A percentile compares a stretch with the other conserved stretches of the same genome.
These are phyloP conservation scores for Actenoides lindsayi DNA, from an alignment of 2,113 vertebrate genomes.

Conservation along the genomic window DNA sequence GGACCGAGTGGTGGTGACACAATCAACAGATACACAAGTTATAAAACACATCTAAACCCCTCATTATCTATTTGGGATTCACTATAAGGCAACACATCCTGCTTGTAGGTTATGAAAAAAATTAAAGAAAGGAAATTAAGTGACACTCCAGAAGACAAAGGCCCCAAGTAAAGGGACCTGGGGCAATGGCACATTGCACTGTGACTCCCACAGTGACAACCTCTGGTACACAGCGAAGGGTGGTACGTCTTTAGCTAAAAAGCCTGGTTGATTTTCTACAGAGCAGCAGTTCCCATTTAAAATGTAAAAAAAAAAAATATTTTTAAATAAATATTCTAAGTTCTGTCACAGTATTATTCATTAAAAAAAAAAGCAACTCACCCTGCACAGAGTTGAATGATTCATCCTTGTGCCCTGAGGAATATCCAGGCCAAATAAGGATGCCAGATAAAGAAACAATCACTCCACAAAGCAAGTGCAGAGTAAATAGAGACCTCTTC, in stretches of 20 bases:
- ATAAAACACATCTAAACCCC: background rate
- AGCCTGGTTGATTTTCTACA: background rate
- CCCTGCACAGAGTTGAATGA: background rate
- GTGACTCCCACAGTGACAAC: background rate
- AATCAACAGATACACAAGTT: background rate
- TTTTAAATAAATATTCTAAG: background rate
- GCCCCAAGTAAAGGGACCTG: accelerated
- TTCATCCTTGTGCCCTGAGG: background rate
- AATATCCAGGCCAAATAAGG: background rate
- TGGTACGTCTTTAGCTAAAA: accelerated
- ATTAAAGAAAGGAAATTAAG: background rate
- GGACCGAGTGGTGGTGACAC: background rate
- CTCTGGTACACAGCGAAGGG: accelerated
- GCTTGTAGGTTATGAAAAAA: background rate
- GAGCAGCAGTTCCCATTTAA: background rate
- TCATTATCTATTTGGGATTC: background rate
- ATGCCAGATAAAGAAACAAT: background rate
- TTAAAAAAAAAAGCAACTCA: background rate
- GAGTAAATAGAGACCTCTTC: background rate
- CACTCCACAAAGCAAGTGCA: background rate
- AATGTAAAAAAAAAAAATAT: too few relatives aligned
- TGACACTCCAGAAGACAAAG: background rate
- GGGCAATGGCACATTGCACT: accelerated
- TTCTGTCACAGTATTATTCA: constrained; percentile 15
- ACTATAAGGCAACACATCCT: background rate